Evolutionary conservation across 2,888 invertebrate species (phyloP).

Genomic region (Epinotia brunnichana): DNA sequence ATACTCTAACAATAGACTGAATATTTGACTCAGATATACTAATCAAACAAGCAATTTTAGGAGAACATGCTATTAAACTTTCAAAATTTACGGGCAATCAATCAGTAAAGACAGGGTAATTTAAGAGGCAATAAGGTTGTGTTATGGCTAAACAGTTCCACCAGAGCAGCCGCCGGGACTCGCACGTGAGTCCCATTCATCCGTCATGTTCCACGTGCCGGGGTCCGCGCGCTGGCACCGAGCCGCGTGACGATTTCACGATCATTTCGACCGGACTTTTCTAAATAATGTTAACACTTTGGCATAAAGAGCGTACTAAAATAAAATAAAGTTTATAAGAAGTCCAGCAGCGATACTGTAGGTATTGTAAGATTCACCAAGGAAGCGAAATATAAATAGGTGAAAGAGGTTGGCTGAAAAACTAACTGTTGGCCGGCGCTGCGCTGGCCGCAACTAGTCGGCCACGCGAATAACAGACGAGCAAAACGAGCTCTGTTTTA

Average conservation of each 20-base stretch:
- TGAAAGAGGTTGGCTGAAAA: constrained; percentile 12
- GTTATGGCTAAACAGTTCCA: constrained; percentile 40
- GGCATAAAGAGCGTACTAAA: neutral
- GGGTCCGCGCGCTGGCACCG: constrained; percentile 70
- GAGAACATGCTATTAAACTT: constrained; percentile 47
- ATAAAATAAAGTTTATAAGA: constrained; percentile 4
- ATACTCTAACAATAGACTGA: constrained; percentile 18
- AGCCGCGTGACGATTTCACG: constrained; percentile 73
- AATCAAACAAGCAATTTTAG: constrained; percentile 29
- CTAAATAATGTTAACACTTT: constrained; percentile 22
- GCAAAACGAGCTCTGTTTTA: constrained; percentile 83
- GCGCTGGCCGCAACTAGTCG: constrained; percentile 56
- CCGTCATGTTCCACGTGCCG: constrained; percentile 73
- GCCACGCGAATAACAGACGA: constrained; percentile 80
- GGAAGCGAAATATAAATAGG: constrained; percentile 13
- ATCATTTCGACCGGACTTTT: constrained; percentile 28
- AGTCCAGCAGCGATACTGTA: neutral
- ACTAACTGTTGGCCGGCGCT: constrained; percentile 25
- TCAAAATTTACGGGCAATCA: constrained; percentile 52
- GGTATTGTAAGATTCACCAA: neutral
- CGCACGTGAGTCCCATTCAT: constrained; percentile 77
- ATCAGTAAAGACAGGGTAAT: constrained; percentile 51
- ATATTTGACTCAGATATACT: constrained; percentile 33
- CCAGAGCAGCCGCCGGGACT: constrained; percentile 47
- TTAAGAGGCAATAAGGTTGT: constrained; percentile 49